phyloP scores from a whole-genome alignment of 2,113 vertebrate species.

The Ia io region DNA sequence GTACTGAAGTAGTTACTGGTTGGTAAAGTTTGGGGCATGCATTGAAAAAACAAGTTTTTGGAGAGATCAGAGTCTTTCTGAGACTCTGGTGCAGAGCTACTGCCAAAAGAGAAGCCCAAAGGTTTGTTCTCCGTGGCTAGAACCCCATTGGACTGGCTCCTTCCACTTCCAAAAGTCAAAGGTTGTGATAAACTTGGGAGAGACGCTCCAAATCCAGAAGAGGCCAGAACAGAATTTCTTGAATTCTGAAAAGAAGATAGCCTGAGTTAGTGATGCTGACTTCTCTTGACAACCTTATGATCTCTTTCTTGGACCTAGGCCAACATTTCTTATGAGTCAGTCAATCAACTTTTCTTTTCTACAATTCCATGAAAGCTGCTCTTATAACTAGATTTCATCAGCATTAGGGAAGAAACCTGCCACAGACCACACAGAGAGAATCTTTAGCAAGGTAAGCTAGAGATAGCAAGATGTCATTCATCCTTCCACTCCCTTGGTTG shows the following conservation, averaged over 20 bases:
- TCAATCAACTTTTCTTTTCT: constrained; percentile 13
- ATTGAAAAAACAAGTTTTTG: constrained; percentile 98
- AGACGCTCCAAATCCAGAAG: constrained; percentile 86
- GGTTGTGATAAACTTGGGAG: constrained; percentile 83
- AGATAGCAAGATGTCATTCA: not conserved
- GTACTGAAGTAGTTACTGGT: constrained; percentile 92
- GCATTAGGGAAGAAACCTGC: constrained; percentile 5
- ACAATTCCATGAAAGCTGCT: constrained; percentile 2
- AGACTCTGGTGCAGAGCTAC: constrained; percentile 82
- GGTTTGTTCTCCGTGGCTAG: constrained; percentile 86
- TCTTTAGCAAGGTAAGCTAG: constrained; percentile 41
- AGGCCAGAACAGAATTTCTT: constrained; percentile 82
- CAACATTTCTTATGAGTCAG: not conserved
- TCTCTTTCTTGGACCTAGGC: not conserved
- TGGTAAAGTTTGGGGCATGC: constrained; percentile 94
- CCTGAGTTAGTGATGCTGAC: constrained; percentile 49
- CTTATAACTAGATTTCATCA: constrained; percentile 19
- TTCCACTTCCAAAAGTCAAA: constrained; percentile 88
- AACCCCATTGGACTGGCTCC: constrained; percentile 89
- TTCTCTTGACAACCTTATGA: not conserved
- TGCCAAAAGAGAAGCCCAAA: constrained; percentile 91
- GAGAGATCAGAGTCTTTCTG: constrained; percentile 88
- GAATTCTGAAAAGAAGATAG: constrained; percentile 86
- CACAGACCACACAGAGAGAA: constrained; percentile 26
- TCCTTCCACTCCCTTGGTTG: not conserved